Evolutionary conservation across 2,113 vertebrate genomes (phyloP), one percentile per base, ranked within the genome.

Genomic region (Suncus etruscus): DNA sequence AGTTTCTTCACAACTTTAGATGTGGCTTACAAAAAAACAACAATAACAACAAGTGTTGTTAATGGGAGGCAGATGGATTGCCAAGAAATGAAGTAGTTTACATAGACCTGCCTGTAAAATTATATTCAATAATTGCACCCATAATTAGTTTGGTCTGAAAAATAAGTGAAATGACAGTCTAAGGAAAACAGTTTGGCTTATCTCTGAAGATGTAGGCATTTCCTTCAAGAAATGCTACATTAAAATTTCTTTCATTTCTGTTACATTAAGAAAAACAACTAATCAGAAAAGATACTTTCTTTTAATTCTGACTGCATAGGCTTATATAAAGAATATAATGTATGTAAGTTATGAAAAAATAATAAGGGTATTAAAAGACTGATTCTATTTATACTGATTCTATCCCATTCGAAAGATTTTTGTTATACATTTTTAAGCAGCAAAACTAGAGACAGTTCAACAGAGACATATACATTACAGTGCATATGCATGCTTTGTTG

Each of bases 91-190:
- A 94, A 96, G 93, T 95, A 84, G 94, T 96, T 97, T 97, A 95
- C 96, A 85, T 87, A 97, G 96, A 96, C 96, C 92, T 96, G 90
- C 96, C 92, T 97, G 96, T 96, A 97, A 97, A 97, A 95, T 96
- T 96, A 86, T 97, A 93, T 95, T 96, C 97, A 97, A 96, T 97
- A 97, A 96, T 97, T 96, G 93, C 63, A 50, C 96, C 96, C 95
- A 94, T 97, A 97, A 97, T 97, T 96, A 97, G 95, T 94, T 95
- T 97, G 93, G 94, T 96, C 95, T 89, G 51, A 69, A 66, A 15
- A 24, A 81, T 70, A 91, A 25, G 51, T 68, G 94, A 86, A 94
- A 54, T 81, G 93, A 27, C 63, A 91, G 45, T 85, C 50, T 51
- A 29, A 88, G n/a, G n/a, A 91, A 75, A 45, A 86, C 29, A 61